Evolutionary conservation across 2,113 vertebrate species (phyloP).

Genomic region (Sapajus apella): DNA sequence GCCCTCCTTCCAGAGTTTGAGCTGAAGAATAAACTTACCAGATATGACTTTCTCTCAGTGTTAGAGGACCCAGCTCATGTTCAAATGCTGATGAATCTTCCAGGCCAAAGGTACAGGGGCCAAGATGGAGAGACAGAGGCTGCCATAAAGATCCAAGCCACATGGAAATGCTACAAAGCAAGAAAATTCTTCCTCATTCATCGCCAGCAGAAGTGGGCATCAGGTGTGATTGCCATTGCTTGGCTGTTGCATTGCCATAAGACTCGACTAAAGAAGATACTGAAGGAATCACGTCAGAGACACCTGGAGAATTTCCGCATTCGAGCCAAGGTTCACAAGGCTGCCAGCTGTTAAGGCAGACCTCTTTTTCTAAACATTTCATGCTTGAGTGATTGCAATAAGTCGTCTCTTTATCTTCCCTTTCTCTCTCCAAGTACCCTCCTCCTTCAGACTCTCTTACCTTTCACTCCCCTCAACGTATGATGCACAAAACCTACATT

Average conservation of each 20-base stretch:
- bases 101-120: slow-evolving; percentile 89
- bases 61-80: slow-evolving; percentile 84
- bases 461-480: slow-evolving; percentile 41
- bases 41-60: slow-evolving; percentile 80
- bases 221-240: slow-evolving; percentile 83
- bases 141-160: slow-evolving; percentile 85
- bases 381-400: slow-evolving; percentile 71
- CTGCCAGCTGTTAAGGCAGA: slow-evolving; percentile 78
- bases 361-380: slow-evolving; percentile 77
- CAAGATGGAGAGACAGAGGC: slow-evolving; percentile 82
- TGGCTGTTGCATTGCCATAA: slow-evolving; percentile 85
- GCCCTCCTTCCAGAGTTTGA: slow-evolving; percentile 77
- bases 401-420: slow-evolving; percentile 66
- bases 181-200: slow-evolving; percentile 78
- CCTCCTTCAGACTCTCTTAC: not conserved
- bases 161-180: slow-evolving; percentile 83
- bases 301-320: slow-evolving; percentile 91
- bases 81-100: slow-evolving; percentile 73
- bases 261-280: slow-evolving; percentile 80
- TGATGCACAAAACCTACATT: not conserved
- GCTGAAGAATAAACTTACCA: slow-evolving; percentile 70
- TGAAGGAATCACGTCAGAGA: slow-evolving; percentile 85
- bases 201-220: slow-evolving; percentile 86
- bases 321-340: slow-evolving; percentile 89
- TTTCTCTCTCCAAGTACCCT: not conserved